Evolutionary conservation across 2,797 vertebrate genomes (phyloP).

Genomic region (Myotis myotis): DNA sequence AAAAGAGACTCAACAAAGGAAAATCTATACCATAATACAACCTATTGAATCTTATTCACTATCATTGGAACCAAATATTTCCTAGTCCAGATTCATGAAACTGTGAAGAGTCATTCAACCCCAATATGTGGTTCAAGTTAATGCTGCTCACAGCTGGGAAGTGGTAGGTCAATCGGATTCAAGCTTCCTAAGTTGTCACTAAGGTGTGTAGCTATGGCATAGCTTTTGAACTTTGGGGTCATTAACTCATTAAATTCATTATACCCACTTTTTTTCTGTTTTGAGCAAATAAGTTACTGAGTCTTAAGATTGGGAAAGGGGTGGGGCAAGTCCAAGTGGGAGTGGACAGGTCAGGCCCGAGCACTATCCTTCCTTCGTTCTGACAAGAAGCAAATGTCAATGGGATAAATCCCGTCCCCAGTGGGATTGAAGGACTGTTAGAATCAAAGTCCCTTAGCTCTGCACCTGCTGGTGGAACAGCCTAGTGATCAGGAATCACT

Average conservation of each 20-base stretch:
- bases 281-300: background rate
- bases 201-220: background rate
- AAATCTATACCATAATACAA: background rate
- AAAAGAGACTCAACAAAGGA: background rate
- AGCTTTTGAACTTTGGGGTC: background rate
- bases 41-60: background rate
- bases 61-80: conserved; percentile 35
- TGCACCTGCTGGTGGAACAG: too few species aligned
- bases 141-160: background rate
- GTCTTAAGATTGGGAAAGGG: background rate
- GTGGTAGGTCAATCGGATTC: background rate
- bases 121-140: background rate
- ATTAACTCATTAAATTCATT: conserved; percentile 27
- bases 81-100: background rate
- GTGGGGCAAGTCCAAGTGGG: background rate
- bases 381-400: background rate
- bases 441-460: background rate
- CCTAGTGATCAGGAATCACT: background rate
- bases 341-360: background rate
- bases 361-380: background rate
- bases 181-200: background rate
- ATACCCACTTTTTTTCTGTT: background rate
- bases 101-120: background rate
- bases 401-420: background rate
- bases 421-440: background rate